Percentiles rank a stretch among this genome's conserved stretches.
phyloP scores from a whole-genome alignment of 1,140 invertebrate genomes.

The Lasioglossum baleicum region DNA sequence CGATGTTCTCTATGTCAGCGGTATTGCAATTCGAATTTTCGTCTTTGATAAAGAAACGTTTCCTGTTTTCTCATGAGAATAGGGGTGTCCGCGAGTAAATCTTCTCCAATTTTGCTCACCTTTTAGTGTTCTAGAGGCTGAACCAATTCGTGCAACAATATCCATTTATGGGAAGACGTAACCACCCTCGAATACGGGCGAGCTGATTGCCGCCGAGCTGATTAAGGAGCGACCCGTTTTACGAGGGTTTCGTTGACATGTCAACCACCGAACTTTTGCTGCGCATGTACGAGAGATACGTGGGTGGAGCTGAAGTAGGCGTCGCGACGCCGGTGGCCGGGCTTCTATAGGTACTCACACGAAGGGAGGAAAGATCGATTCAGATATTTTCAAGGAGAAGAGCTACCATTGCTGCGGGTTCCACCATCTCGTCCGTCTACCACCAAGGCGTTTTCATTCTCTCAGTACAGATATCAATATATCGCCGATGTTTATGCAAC shows the following conservation, averaged over 20 bases:
- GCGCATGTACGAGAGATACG: conserved; percentile 57
- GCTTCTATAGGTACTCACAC: conserved; percentile 48
- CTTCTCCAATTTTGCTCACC: neutral
- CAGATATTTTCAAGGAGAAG: conserved; percentile 48
- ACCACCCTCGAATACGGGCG: conserved; percentile 10
- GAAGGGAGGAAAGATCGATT: conserved; percentile 50
- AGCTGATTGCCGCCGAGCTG: conserved; percentile 40
- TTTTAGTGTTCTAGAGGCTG: neutral
- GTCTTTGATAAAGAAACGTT: no score
- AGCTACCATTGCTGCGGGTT: conserved; percentile 34
- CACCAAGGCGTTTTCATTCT: neutral
- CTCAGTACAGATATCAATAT: neutral
- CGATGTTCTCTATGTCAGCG: no score
- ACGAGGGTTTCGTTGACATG: conserved; percentile 72
- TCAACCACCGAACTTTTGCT: conserved; percentile 50
- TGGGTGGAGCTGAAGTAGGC: conserved; percentile 63
- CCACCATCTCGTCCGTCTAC: conserved; percentile 1
- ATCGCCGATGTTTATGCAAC: no score
- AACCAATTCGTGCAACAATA: conserved; percentile 3
- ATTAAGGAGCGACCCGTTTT: conserved; percentile 70
- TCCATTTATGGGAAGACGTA: conserved; percentile 18
- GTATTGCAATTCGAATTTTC: no score
- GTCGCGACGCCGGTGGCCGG: conserved; percentile 58
- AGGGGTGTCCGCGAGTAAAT: no score
- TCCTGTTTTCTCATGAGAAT: no score